These are phyloP conservation scores for Cryptus viduatorius DNA, from an alignment of 2,888 invertebrate genomes.

Conservation along the genomic window DNA sequence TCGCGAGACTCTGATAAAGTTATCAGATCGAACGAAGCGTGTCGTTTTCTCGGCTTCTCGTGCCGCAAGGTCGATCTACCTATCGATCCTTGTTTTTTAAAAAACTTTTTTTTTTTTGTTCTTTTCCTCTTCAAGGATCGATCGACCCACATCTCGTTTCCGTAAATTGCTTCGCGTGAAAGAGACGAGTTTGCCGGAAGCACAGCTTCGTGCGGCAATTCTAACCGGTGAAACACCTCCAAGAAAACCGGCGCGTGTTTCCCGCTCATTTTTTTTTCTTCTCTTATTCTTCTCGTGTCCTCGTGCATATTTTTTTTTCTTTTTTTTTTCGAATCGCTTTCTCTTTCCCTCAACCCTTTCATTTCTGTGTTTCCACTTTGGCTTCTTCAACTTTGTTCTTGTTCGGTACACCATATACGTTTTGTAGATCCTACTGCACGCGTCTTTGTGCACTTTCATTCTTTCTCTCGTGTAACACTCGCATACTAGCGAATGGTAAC, in stretches of 20 bases:
- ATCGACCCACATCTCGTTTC: constrained; percentile 49
- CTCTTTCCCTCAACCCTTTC: not conserved
- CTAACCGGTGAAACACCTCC: constrained; percentile 26
- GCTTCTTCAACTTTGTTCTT: constrained; percentile 15
- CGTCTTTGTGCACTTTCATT: constrained; percentile 36
- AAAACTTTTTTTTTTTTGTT: not conserved
- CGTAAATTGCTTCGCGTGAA: constrained; percentile 2
- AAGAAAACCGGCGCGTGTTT: not conserved
- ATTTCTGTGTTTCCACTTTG: constrained; percentile 3
- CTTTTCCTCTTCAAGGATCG: constrained; percentile 23
- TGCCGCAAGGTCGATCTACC: constrained; percentile 43
- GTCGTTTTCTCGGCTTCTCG: constrained; percentile 29
- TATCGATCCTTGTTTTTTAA: not conserved
- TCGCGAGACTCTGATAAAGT: not conserved
- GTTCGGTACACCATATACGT: not conserved
- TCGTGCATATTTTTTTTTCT: not conserved
- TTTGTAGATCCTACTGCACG: not conserved
- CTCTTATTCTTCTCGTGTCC: not conserved
- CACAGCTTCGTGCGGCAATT: not conserved
- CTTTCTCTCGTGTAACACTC: constrained; percentile 12
- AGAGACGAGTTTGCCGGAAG: not conserved
- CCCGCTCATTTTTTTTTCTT: not conserved
- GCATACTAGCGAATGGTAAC: constrained; percentile 4
- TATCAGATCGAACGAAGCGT: constrained; percentile 18
- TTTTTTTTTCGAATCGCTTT: not conserved